Evolutionary conservation across 2,113 vertebrate species (phyloP).

Genomic region (Spermophilus dauricus): DNA sequence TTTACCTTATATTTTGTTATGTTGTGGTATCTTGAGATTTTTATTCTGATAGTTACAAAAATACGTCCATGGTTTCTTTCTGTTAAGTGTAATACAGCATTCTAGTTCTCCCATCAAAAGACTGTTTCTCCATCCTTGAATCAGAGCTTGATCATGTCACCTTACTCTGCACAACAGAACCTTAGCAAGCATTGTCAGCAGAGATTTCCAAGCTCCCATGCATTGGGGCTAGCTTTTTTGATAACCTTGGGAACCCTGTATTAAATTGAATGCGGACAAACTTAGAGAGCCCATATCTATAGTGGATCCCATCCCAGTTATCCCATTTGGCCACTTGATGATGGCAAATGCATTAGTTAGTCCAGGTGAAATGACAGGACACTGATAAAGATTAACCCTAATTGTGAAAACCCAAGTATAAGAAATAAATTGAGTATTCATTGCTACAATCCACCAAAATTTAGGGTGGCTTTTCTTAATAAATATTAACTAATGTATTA

Average conservation of each 20-base stretch:
- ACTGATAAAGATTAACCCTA: neutral
- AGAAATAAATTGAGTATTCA: neutral
- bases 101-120: neutral
- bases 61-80: neutral
- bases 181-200: neutral
- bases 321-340: neutral
- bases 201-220: neutral
- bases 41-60: neutral
- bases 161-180: neutral
- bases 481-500: neutral
- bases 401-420: neutral
- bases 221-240: neutral
- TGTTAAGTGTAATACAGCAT: neutral
- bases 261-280: neutral
- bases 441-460: neutral
- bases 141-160: neutral
- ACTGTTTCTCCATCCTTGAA: neutral
- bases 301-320: neutral
- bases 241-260: neutral
- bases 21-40: neutral
- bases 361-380: neutral
- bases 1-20: neutral
- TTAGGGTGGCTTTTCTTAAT: neutral
- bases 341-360: neutral
- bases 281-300: no score